These are phyloP conservation scores for Silurus asotus DNA, from an alignment of 2,113 vertebrate genomes.

Conservation along the genomic window DNA sequence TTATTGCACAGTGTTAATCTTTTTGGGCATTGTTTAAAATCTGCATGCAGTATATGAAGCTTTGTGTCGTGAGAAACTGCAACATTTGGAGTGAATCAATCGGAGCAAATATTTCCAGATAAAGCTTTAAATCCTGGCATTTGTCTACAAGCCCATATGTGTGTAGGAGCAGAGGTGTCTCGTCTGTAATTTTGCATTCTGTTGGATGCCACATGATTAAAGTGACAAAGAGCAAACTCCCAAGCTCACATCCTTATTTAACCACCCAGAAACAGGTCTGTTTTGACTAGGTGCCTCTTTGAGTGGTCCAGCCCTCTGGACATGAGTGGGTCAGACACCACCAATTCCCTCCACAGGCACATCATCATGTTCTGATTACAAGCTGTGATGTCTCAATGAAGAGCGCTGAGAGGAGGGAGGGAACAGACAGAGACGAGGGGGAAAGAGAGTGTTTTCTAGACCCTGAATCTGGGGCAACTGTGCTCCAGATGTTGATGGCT, in stretches of 20 bases:
- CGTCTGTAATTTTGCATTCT: conserved; percentile 23
- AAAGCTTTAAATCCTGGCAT: conserved; percentile 17
- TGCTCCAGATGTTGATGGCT: conserved; percentile 74
- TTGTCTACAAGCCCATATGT: conserved; percentile 17
- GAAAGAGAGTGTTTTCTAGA: conserved; percentile 54
- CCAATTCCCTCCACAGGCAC: conserved; percentile 57
- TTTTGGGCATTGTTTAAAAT: conserved; percentile 27
- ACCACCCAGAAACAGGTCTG: conserved; percentile 59
- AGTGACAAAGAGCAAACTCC: conserved; percentile 23
- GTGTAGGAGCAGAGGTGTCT: conserved; percentile 15
- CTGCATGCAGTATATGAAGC: background rate
- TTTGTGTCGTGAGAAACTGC: conserved; percentile 15
- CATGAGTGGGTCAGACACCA: conserved; percentile 68
- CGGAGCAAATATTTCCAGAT: conserved; percentile 1
- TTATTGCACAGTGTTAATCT: conserved; percentile 9
- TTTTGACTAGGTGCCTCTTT: conserved; percentile 68
- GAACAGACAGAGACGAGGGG: conserved; percentile 7
- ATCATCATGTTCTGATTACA: conserved; percentile 69
- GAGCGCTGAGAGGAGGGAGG: conserved; percentile 53
- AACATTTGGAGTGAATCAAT: conserved; percentile 13
- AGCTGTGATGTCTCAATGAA: conserved; percentile 68
- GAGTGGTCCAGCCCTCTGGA: conserved; percentile 58
- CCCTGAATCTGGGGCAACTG: conserved; percentile 70
- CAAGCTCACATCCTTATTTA: conserved; percentile 44
- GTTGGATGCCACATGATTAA: conserved; percentile 22